Evolutionary conservation across 2,888 invertebrate species (phyloP).

Genomic region (Sphecodes monilicornis): DNA sequence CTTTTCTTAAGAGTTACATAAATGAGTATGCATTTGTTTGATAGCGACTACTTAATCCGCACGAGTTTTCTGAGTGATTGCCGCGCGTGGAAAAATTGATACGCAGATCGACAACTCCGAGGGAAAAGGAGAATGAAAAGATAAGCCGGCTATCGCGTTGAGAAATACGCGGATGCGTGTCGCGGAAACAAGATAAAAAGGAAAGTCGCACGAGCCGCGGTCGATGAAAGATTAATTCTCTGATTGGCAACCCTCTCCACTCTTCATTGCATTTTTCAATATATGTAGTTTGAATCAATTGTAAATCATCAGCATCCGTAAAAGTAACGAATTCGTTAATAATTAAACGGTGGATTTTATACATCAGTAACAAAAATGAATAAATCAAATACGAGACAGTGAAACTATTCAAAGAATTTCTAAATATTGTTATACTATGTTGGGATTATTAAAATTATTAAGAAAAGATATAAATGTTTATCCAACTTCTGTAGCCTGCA

Average conservation of each 20-base stretch:
- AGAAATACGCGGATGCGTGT: slow-evolving; percentile 7
- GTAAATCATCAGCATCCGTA: neutral
- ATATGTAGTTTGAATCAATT: neutral
- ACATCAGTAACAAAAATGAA: no score
- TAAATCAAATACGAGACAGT: no score
- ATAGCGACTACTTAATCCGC: neutral
- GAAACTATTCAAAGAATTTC: no score
- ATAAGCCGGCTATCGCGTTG: slow-evolving; percentile 27
- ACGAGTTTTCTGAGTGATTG: neutral
- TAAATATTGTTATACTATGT: no score
- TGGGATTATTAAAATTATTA: no score
- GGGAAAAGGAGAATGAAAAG: neutral
- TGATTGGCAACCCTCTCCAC: neutral
- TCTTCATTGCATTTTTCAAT: neutral
- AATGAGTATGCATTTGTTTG: neutral
- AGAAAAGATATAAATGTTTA: no score
- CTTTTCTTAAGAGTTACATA: neutral
- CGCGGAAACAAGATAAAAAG: slow-evolving; percentile 9
- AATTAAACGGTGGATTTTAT: no score
- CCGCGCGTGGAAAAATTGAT: slow-evolving; percentile 25
- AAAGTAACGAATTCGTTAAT: no score
- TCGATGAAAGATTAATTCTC: neutral
- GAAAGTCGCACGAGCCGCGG: neutral
- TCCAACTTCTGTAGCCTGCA: no score
- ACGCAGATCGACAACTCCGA: slow-evolving; percentile 24